Evolutionary conservation across 2,888 invertebrate species (phyloP), one percentile per base, ranked within the genome.

Genomic region (Petrolisthes manimaculis): DNA sequence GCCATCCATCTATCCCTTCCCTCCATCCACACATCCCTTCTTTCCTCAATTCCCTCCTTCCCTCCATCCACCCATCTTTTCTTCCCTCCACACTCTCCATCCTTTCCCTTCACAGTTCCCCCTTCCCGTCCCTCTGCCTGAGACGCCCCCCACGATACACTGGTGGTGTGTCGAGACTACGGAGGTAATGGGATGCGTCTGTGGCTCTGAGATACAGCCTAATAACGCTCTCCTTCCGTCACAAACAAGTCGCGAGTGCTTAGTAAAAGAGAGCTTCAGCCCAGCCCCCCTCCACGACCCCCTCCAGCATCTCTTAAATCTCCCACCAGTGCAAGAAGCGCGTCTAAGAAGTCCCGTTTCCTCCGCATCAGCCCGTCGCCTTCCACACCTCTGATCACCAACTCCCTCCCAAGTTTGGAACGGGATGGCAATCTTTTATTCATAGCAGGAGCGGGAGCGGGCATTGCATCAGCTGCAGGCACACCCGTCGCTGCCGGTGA

Each of bases 351-450:
- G 71, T 71, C 71, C 71, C 71, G 71, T 71, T 71, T 53, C 51
- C 53, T 14, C 5, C 54, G 53, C 61, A 61, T 67, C 81, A 81
- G 67, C 24, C 81, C 55, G 61, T 37, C 81, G 81, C 81, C 81
- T 61, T 81, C 81, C 81, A 81, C 81, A 81, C 81, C 81, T 81
- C 81, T 24, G 81, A 81, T 81, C 81, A 81, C 81, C 81, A 81
- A 81, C 81, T 81, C 81, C 81, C 53, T 51, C 80, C 51, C 81
- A 81, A 81, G 81, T 81, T 81, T 81, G 81, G 67, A 81, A 24
- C 61, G 81, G 81, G 81, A 81, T 24, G 81, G 81, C 81, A 61
- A 81, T 81, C 81, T 81, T 81, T 81, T 81, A 81, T 81, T 81
- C 81, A 81, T 81, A 67, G 81, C 61, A 37, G 61, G 81, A 81